Conservation (phyloP, 2,888 invertebrate genomes). For the Ectobius pallidus region DNA sequence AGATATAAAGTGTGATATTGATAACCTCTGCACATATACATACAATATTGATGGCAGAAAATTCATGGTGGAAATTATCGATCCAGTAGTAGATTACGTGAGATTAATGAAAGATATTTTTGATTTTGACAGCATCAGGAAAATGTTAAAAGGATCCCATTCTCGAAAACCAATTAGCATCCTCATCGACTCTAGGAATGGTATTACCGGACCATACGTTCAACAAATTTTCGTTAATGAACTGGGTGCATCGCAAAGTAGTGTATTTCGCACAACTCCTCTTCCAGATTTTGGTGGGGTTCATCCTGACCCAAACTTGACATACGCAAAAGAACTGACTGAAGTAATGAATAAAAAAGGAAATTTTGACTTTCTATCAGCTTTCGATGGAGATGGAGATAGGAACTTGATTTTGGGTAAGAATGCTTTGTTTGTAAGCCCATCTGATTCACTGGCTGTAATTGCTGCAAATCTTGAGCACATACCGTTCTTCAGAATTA, state of each 20-base stretch:
- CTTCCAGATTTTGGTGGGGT: slow-evolving; percentile 95
- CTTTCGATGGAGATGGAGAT: slow-evolving; percentile 98
- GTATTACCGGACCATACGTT: slow-evolving; percentile 97
- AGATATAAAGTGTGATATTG: slow-evolving; percentile 77
- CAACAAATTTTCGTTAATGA: slow-evolving; percentile 85
- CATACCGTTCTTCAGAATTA: slow-evolving; percentile 92
- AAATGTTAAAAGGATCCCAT: slow-evolving; percentile 73
- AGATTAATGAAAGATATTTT: slow-evolving; percentile 95
- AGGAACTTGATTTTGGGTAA: slow-evolving; percentile 97
- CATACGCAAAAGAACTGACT: slow-evolving; percentile 84
- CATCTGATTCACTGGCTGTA: slow-evolving; percentile 95
- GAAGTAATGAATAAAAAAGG: slow-evolving; percentile 64
- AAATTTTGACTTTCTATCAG: slow-evolving; percentile 84
- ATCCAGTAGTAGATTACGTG: slow-evolving; percentile 89
- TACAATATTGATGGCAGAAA: slow-evolving; percentile 71
- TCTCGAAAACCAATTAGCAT: slow-evolving; percentile 82
- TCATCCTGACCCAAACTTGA: slow-evolving; percentile 97
- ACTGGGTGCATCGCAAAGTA: slow-evolving; percentile 74
- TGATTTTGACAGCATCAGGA: slow-evolving; percentile 83
- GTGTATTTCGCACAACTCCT: slow-evolving; percentile 78
- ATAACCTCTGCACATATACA: slow-evolving; percentile 69
- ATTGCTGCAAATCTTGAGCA: slow-evolving; percentile 87
- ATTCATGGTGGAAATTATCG: slow-evolving; percentile 88
- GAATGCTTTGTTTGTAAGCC: slow-evolving; percentile 97
- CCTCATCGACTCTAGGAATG: slow-evolving; percentile 94